Conservation (phyloP, 92 coral and sea anemone species). For the Epizoanthus fatuus region DNA sequence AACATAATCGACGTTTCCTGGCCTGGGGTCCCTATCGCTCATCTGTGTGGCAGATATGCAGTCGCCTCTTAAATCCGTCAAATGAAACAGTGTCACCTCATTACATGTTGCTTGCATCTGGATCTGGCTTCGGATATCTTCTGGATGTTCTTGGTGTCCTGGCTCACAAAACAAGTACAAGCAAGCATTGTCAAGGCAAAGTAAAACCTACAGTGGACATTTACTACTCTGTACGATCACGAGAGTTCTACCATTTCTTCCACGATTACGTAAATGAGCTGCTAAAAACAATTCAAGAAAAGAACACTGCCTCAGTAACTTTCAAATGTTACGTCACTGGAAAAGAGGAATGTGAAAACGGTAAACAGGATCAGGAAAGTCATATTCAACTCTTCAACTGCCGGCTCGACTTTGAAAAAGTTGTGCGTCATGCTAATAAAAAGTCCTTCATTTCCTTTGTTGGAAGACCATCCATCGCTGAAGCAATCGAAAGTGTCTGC, state of each 20-base stretch:
- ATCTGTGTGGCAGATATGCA: no score
- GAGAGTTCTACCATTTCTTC: conserved; percentile 39
- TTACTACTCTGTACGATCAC: conserved; percentile 55
- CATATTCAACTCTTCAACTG: no score
- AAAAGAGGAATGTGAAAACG: not conserved
- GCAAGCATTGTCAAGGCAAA: not conserved
- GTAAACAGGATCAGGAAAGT: no score
- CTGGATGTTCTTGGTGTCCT: conserved; percentile 44
- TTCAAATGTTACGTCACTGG: conserved; percentile 43
- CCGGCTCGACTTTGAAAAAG: no score
- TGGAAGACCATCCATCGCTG: no score
- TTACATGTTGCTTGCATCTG: conserved; percentile 53
- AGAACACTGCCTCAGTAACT: conserved; percentile 10
- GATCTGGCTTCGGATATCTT: conserved; percentile 53
- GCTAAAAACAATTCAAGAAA: conserved; percentile 25
- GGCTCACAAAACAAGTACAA: not conserved
- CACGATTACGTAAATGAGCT: conserved; percentile 22
- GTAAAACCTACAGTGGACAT: conserved; percentile 25
- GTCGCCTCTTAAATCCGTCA: no score
- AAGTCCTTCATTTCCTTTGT: no score
- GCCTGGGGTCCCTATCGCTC: no score
- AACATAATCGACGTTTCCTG: no score
- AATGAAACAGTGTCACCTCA: conserved; percentile 14
- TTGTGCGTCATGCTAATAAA: no score
- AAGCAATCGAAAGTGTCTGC: no score